Evolutionary conservation across 2,888 invertebrate species (phyloP), one percentile per base, ranked within the genome.

Genomic region (Autographa pulchrina): DNA sequence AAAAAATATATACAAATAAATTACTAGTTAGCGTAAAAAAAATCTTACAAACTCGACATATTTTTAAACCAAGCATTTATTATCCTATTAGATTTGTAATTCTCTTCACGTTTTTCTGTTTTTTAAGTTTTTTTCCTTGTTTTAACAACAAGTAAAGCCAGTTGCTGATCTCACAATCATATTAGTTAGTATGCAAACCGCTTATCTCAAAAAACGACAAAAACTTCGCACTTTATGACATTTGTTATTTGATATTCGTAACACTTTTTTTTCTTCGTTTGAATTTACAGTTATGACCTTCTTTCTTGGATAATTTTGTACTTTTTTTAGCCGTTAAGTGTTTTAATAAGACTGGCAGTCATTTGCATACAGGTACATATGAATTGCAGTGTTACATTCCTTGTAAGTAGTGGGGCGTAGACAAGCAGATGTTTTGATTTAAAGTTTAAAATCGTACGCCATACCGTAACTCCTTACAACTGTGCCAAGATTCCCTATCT

Each of bases 401-500:
- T 48, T n/a, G 16, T 16, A 16, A 48, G n/a, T 54, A 64, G 20
- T 20, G 43, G 68, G 25, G 35, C 66, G 41, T 48, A 56, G 20
- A 25, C 11, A 20, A 56, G 41, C 41, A n/a, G 54, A 63, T 32
- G 62, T 67, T 65, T 67, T 77, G 62, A 70, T 77, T 77, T 65
- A 60, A 65, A 70, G 62, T 77, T 77, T 67, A 65, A 67, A 59
- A 62, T 65, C 70, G 70, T 61, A 65, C 31, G 58, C n/a, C 16
- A 61, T 43, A 58, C 74, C 70, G 78, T 70, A 78, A 68, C 65
- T 74, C 56, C 62, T 63, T 31, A 7, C 43, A 70, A 54, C 60
- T 59, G 62, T 74, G 78, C 78, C 74, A 78, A 78, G 65, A 70
- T 68, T 75, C 61, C 58, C 38, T 43, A 32, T 32, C 41, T 78